Evolutionary conservation across 2,888 invertebrate genomes (phyloP), one percentile per base, ranked within the genome.

Genomic region (Ceraclea dissimilis): DNA sequence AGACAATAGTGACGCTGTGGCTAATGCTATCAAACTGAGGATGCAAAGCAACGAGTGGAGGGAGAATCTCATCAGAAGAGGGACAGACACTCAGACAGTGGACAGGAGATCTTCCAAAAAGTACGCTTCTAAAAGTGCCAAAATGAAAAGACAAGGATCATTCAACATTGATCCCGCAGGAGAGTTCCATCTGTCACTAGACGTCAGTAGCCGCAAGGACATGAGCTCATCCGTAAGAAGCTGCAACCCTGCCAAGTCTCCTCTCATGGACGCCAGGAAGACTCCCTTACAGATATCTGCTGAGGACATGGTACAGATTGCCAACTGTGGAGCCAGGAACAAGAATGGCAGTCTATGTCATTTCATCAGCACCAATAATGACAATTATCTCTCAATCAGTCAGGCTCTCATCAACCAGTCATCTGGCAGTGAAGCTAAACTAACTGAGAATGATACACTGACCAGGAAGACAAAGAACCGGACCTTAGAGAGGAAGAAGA

Each of bases 301-400:
- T 11, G 76, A 75, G 52, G 73, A 75, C 64, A 75, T 76, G 72
- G 73, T 74, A 16, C 65, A 71, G 2, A 69, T 76, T 2, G 76
- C 76, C 52, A 76, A 76, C 69, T 76, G 73, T 1, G 77, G 76
- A 1, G 66, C 70, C 49, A 60, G 72, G 0, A 76, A 76, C 0
- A 66, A 71, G 0, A 68, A 73, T 2, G 76, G 76, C 10, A 72
- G 74, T 19, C 63, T 76, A 1, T 71, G 71, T 0, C 76, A 76
- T 63, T 76, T 75, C 65, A 68, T 76, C 0, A 58, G 61, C 46
- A 44, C 59, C 31, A 52, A 60, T 18, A 48, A 57, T 18, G 59
- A 59, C 13, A 56, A 57, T 48, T 61, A 61, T 48, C 52, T 60
- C 6, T 60, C 59, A 4, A 56, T 58, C 22, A 61, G 61, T 34